Percentiles rank a stretch among this genome's conserved stretches.
These are phyloP conservation scores for Crotalus tigris DNA, from an alignment of 2,113 vertebrate species.

Conservation along the genomic window DNA sequence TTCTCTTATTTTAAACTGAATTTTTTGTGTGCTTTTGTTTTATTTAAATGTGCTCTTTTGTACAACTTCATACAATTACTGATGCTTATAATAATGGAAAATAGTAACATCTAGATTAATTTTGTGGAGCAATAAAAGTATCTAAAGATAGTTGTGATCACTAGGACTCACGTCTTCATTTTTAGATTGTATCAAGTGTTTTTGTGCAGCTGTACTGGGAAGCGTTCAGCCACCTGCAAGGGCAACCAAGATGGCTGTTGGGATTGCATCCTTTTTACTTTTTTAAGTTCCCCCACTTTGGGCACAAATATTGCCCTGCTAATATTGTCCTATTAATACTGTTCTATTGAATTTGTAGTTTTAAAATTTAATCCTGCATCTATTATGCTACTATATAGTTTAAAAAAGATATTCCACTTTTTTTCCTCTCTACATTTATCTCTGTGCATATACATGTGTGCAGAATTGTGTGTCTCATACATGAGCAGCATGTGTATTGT, in stretches of 20 bases:
- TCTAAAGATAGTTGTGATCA: background rate
- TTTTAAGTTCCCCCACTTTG: background rate
- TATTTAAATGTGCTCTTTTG: background rate
- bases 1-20: background rate
- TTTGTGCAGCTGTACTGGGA: background rate
- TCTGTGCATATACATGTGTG: background rate
- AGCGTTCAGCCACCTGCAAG: background rate
- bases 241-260: background rate
- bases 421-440: background rate
- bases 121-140: background rate
- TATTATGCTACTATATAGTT: background rate
- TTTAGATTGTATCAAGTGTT: background rate
- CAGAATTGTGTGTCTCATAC: background rate
- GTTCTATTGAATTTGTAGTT: background rate
- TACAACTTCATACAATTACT: background rate
- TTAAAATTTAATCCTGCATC: background rate
- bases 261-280: background rate
- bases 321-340: background rate
- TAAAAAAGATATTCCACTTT: background rate
- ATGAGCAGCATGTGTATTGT: background rate
- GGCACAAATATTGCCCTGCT: background rate
- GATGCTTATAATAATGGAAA: background rate
- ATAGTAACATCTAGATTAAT: background rate
- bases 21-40: background rate
- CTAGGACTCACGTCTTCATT: background rate